These are phyloP conservation scores for Agrotis ipsilon DNA, from an alignment of 2,888 invertebrate genomes.

Conservation along the genomic window DNA sequence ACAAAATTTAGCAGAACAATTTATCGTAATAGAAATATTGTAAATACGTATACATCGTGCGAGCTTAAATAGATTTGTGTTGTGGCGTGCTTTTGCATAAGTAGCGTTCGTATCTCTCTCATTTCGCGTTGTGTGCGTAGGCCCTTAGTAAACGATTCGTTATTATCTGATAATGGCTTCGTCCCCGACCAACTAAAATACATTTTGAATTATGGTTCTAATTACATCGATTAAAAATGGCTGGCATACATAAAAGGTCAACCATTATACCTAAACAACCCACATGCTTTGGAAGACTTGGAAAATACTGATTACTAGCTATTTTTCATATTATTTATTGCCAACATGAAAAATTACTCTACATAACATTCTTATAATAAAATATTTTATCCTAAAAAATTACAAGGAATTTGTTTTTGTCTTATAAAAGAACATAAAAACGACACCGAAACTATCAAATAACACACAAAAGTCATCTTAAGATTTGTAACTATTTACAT, in stretches of 20 bases:
- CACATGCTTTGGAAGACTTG: constrained; percentile 14
- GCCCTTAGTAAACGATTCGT: constrained; percentile 80
- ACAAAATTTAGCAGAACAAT: constrained; percentile 88
- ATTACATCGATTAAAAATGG: constrained; percentile 61
- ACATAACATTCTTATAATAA: constrained; percentile 15
- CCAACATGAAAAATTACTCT: constrained; percentile 3
- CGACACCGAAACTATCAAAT: constrained; percentile 38
- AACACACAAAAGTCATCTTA: constrained; percentile 41
- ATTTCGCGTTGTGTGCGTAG: constrained; percentile 80
- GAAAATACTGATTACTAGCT: constrained; percentile 12
- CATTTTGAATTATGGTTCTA: constrained; percentile 57
- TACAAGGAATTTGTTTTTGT: constrained; percentile 14
- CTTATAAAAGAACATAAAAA: constrained; percentile 44
- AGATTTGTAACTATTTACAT: constrained; percentile 36
- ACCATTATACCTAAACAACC: constrained; percentile 22
- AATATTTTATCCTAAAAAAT: constrained; percentile 15
- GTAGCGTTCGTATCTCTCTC: constrained; percentile 76
- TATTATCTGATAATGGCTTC: constrained; percentile 79
- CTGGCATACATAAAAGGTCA: constrained; percentile 32
- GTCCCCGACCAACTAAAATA: constrained; percentile 62
- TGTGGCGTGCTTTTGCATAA: constrained; percentile 88
- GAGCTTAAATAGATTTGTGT: constrained; percentile 86
- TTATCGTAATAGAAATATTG: constrained; percentile 90
- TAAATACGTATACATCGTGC: constrained; percentile 86
- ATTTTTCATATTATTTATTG: constrained; percentile 12